Evolutionary conservation across 2,888 invertebrate species (phyloP).

Genomic region (Acronicta leporina): DNA sequence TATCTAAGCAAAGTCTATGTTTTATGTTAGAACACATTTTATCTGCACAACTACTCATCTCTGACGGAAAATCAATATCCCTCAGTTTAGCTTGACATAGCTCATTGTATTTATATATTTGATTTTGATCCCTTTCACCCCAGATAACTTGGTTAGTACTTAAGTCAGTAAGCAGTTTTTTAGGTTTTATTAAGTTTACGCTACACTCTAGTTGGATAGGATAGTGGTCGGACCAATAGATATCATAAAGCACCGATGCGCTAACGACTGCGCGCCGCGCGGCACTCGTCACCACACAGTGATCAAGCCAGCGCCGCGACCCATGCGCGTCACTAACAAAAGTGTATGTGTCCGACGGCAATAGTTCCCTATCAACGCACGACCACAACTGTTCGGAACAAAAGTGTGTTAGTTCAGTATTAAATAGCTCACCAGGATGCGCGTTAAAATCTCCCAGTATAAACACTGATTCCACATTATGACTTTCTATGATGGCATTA

Average conservation of each 20-base stretch:
- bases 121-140: conserved; percentile 2
- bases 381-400: conserved; percentile 7
- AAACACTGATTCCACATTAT: conserved; percentile 1
- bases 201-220: not conserved
- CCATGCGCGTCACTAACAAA: too few species aligned
- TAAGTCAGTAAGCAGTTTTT: not conserved
- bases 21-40: too few species aligned
- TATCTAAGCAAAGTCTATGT: too few species aligned
- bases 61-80: conserved; percentile 1
- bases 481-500: not conserved
- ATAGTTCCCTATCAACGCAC: conserved; percentile 5
- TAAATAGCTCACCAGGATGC: not conserved
- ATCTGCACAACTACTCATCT: too few species aligned
- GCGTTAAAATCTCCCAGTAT: not conserved
- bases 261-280: not conserved
- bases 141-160: not conserved
- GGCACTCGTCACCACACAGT: not conserved
- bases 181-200: not conserved
- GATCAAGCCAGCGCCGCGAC: too few species aligned
- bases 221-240: conserved; percentile 5
- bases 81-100: not conserved
- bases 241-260: not conserved
- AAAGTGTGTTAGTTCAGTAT: not conserved
- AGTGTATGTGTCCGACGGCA: conserved; percentile 9
- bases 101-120: not conserved